Percentiles rank a stretch among this genome's conserved stretches.
Conservation (phyloP, 2,888 invertebrate species). For the Rhagonycha lutea region DNA sequence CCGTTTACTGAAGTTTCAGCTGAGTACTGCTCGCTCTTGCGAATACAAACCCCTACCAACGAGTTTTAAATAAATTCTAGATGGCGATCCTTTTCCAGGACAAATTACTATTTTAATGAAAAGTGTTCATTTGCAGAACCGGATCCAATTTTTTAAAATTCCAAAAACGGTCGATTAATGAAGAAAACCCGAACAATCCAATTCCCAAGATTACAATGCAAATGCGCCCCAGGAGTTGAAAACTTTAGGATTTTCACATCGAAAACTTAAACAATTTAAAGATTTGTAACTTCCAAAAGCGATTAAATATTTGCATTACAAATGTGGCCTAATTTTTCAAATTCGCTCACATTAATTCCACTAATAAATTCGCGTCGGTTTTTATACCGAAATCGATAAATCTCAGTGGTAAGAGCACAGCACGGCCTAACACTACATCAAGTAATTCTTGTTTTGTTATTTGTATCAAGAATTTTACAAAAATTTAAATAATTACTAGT, state of each 20-base stretch:
- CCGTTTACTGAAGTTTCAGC: constrained; percentile 29
- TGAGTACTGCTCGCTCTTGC: constrained; percentile 15
- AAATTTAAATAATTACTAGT: too few relatives aligned
- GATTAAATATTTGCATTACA: background rate
- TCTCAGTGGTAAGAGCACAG: background rate
- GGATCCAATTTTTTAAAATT: background rate
- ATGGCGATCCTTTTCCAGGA: background rate
- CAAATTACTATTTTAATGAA: background rate
- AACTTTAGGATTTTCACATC: background rate
- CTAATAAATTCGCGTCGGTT: background rate
- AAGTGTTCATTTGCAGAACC: background rate
- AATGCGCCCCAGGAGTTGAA: background rate
- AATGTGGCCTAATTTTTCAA: background rate
- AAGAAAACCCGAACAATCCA: background rate
- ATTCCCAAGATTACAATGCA: background rate
- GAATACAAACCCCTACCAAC: constrained; percentile 21
- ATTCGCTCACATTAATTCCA: background rate
- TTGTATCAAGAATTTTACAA: too few relatives aligned
- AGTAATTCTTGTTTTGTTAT: too few relatives aligned
- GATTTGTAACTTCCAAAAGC: background rate
- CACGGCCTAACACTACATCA: too few relatives aligned
- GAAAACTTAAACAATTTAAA: background rate
- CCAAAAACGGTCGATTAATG: background rate
- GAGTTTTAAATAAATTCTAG: constrained; percentile 17
- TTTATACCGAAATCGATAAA: background rate